phyloP scores from a whole-genome alignment of 2,113 vertebrate species.

The Reinhardtius hippoglossoides region DNA sequence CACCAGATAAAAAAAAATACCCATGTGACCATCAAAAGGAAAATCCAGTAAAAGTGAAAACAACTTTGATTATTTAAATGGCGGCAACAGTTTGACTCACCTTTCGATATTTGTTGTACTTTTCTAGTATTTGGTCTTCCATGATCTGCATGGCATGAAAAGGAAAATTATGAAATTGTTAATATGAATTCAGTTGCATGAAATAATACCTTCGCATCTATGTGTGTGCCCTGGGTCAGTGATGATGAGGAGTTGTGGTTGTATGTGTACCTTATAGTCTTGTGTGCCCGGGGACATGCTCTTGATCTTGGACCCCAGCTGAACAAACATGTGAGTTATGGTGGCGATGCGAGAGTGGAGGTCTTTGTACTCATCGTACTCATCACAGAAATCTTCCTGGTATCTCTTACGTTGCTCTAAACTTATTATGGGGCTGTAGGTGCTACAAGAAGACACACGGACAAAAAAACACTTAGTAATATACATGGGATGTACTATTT shows the following conservation, averaged over 20 bases:
- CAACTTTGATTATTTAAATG: neutral
- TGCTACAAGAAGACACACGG: constrained; percentile 64
- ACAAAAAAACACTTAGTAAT: neutral
- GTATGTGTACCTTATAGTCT: constrained; percentile 81
- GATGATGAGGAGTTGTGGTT: neutral
- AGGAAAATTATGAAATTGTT: neutral
- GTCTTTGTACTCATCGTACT: constrained; percentile 84
- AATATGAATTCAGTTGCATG: constrained; percentile 2
- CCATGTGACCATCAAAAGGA: neutral
- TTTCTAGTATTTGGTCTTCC: constrained; percentile 87
- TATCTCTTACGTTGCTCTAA: constrained; percentile 82
- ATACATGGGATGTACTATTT: neutral
- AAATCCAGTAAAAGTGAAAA: neutral
- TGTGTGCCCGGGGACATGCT: constrained; percentile 81
- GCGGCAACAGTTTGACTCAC: constrained; percentile 65
- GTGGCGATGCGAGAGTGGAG: constrained; percentile 83
- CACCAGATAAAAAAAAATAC: neutral
- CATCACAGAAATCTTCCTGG: constrained; percentile 85
- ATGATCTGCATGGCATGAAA: constrained; percentile 74
- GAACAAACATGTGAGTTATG: constrained; percentile 84
- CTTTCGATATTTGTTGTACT: constrained; percentile 88
- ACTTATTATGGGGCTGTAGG: constrained; percentile 74
- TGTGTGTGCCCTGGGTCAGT: neutral
- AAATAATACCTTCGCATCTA: neutral
- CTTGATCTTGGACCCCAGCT: constrained; percentile 87